Evolutionary conservation across 2,888 invertebrate genomes (phyloP), one percentile per base, ranked within the genome.

Genomic region (Megamerina dolium): DNA sequence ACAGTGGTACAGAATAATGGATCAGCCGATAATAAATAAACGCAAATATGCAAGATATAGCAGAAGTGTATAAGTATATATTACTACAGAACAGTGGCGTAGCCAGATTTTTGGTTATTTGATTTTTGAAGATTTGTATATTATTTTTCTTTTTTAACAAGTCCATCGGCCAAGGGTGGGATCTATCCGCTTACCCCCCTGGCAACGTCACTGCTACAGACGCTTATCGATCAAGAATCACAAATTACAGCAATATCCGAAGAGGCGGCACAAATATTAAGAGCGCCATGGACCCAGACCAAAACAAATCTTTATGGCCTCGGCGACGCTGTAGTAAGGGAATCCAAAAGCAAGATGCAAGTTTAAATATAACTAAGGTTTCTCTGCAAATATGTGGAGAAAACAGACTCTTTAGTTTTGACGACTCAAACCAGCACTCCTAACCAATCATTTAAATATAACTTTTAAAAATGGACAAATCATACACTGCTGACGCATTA

Each of bases 391-490:
- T 23, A 26, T 27, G 9, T 29, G 20, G 27, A 38, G 29, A 16
- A 19, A 10, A 20, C 14, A 23, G 12, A 31, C 17, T 31, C 33
- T 13, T 3, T 40, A 17, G 32, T 40, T 40, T 27, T 23, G 9
- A 20, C 17, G 16, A 32, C 17, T 3, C 16, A 31, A 8, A 32
- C 40, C 5, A 40, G 18, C 13, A 32, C 40, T 12, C 40, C 31
- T n/a, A 21, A 35, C 16, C 19, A 21, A 3, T 21, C 18, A 9
- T 41, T 41, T 20, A 41, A 41, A 12, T 23, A 34, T 12, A 18
- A 41, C 26, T 26, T 41, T 17, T 14, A 41, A 40, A 21, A 31
- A 21, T 40, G 21, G 23, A n/a, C 31, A 16, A 41, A 41, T 14
- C 17, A 23, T 23, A 16, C 16, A 9, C 33, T 40, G 34, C 37